A percentile compares a stretch with the other conserved stretches of the same genome.
phyloP scores from a whole-genome alignment of 2,797 vertebrate species.

The Halcyon badia region DNA sequence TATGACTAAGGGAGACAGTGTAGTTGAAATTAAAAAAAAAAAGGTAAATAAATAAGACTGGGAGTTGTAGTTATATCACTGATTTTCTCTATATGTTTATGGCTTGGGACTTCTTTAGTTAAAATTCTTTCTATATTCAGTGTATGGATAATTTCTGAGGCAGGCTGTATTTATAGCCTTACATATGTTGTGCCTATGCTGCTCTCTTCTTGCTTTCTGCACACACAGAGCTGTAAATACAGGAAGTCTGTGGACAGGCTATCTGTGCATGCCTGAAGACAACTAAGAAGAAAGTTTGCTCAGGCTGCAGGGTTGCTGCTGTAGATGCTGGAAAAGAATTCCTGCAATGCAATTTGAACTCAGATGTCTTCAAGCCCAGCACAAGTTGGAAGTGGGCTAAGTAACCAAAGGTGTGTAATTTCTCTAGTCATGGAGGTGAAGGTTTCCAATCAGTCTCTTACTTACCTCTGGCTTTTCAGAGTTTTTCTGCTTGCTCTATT shows the following conservation, averaged over 20 bases:
- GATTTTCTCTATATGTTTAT: background rate
- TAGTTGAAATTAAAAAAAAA: background rate
- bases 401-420: background rate
- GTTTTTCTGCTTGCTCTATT: background rate
- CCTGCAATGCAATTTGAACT: background rate
- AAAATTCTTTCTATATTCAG: background rate
- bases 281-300: background rate
- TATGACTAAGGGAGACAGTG: background rate
- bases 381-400: background rate
- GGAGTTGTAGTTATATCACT: background rate
- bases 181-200: background rate
- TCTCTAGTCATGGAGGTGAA: background rate
- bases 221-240: background rate
- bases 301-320: background rate
- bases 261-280: background rate
- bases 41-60: background rate
- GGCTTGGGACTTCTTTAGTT: background rate
- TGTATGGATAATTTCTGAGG: background rate
- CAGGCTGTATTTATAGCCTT: background rate
- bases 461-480: background rate
- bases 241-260: background rate
- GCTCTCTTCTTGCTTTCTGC: background rate
- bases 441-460: background rate
- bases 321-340: background rate
- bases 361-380: background rate